A percentile compares a stretch with the other conserved stretches of the same genome.
Conservation (phyloP, 2,113 vertebrate genomes). For the Macrotis lagotis region DNA sequence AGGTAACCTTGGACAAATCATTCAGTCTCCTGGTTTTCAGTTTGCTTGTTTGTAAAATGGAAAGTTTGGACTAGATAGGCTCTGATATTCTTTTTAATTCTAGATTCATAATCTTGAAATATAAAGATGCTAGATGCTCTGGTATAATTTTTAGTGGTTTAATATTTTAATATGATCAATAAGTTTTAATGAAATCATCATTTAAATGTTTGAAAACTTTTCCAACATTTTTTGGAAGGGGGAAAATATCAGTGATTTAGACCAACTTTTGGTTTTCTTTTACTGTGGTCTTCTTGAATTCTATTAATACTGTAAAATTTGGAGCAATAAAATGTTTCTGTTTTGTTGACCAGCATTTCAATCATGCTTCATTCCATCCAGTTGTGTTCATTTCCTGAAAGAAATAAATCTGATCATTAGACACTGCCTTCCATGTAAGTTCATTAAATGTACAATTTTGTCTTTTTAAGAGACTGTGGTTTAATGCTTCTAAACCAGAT, state of each 20-base stretch:
- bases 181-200: conserved; percentile 70
- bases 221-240: conserved; percentile 56
- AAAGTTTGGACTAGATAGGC: not conserved
- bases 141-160: conserved; percentile 42
- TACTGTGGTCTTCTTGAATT: conserved; percentile 65
- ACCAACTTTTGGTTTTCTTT: conserved; percentile 61
- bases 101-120: not conserved
- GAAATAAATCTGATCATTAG: conserved; percentile 70
- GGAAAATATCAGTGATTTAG: conserved; percentile 55
- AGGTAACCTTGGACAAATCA: not conserved
- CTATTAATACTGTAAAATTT: conserved; percentile 53
- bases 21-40: not conserved
- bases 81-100: not conserved
- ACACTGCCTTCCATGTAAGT: conserved; percentile 69
- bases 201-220: conserved; percentile 66
- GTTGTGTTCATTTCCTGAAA: conserved; percentile 63
- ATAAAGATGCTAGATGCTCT: conserved; percentile 47
- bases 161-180: conserved; percentile 68
- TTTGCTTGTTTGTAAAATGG: not conserved
- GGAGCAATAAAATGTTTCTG: conserved; percentile 63
- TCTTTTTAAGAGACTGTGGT: conserved; percentile 80
- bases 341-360: conserved; percentile 41
- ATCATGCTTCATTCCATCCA: conserved; percentile 49
- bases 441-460: conserved; percentile 77
- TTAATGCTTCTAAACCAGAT: conserved; percentile 82